Base-by-base conservation (phyloP, 2,888 invertebrate genomes). In the Pollenia labialis region DNA sequence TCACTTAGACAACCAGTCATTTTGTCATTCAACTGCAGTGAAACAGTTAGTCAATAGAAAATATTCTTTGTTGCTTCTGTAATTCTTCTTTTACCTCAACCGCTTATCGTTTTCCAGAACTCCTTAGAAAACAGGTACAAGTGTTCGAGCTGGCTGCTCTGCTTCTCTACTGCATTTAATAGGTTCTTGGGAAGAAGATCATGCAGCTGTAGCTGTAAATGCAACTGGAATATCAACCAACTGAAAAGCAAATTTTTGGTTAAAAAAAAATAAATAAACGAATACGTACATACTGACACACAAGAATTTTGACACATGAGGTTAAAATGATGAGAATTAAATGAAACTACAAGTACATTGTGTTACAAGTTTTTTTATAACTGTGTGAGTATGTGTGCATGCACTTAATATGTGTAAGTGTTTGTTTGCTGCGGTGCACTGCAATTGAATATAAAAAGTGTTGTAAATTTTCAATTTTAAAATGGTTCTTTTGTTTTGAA, bases 381-480 rank as follows among this genome's bases (percentile, higher is more conserved):
- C 12, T 54, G 72, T 46, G 32, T 32, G 32, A 32, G 32, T 32
- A 23, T 23, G 23, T 2, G 4, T 50, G 62, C 16, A 16, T 16
- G 46, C 42, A 60, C 32, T 42, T 50, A 16, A 7, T 44, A n/a
- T 14, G 12, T 56, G 9, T 7, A 14, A 8, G 56, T 16, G 40
- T 7, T 11, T 77, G 54, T 42, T 8, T 50, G 68, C 9, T 18
- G 32, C 18, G 11, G 4, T 14, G 18, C 44, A 60, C 71, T 48
- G 40, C 62, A 79, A 82, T 52, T 68, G 48, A 18, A 60, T 46
- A 56, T 32, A 44, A 23, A 48, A 64, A 64, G n/a, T n/a, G 7
- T 52, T 66, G 50, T 46, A 83, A 82, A 79, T 69, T 79, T 85
- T 85, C 79, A 83, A 71, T 83, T 83, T 71, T 40, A 14, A 85